Evolutionary conservation across 2,797 vertebrate species (phyloP).

Genomic region (Epinephelus coioides): DNA sequence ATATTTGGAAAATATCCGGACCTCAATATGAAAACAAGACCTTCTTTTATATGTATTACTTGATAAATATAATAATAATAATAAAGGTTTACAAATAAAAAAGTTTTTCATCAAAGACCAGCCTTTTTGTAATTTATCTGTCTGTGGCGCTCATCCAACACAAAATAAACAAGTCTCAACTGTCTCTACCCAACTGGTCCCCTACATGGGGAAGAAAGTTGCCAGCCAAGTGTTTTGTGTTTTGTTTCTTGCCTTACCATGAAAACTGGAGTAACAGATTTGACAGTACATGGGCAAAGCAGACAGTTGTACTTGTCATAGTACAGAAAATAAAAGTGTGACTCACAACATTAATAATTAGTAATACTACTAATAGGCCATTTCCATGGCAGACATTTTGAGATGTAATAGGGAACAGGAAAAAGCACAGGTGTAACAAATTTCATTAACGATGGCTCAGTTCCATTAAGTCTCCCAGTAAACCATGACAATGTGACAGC

Average conservation of each 20-base stretch:
- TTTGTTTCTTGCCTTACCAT: slow-evolving; percentile 12
- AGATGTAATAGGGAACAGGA: background rate
- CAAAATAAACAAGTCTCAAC: slow-evolving; percentile 34
- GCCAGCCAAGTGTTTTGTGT: background rate
- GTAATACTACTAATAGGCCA: no score
- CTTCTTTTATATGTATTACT: background rate
- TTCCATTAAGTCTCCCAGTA: slow-evolving; percentile 7
- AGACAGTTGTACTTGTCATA: background rate
- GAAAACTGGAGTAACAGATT: background rate
- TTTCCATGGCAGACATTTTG: slow-evolving; percentile 1
- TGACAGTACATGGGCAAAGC: slow-evolving; percentile 6
- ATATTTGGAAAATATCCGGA: slow-evolving; percentile 1
- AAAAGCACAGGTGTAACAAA: slow-evolving; percentile 6
- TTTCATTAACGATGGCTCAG: background rate
- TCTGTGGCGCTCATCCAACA: slow-evolving; percentile 5
- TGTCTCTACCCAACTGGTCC: background rate
- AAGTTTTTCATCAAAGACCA: slow-evolving; percentile 9
- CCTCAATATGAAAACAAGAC: slow-evolving; percentile 14
- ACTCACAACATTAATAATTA: background rate
- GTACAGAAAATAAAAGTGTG: slow-evolving; percentile 3
- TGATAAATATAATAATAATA: slow-evolving; percentile 1
- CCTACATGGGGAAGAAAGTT: background rate
- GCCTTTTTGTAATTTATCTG: slow-evolving; percentile 23
- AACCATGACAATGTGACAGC: background rate
- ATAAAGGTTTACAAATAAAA: slow-evolving; percentile 7